Evolutionary conservation across 2,888 invertebrate genomes (phyloP).

Genomic region (Criorhina ranunculi): DNA sequence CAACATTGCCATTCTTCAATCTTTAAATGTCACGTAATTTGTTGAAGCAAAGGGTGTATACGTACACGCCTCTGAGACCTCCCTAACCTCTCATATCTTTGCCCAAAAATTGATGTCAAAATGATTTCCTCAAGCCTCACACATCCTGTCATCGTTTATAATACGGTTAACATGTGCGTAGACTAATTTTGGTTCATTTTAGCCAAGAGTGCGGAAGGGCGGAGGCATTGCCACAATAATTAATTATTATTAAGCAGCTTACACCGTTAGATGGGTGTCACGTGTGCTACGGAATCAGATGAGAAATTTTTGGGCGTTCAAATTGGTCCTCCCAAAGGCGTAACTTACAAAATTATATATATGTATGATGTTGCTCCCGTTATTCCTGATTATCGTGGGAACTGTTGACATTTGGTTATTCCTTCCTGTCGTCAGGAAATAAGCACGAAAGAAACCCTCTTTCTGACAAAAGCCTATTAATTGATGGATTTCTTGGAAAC

Average conservation of each 20-base stretch:
- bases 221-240: constrained; percentile 18
- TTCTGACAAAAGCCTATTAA: constrained; percentile 20
- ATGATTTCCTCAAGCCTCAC: not conserved
- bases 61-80: not conserved
- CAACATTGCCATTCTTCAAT: too few species aligned
- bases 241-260: constrained; percentile 48
- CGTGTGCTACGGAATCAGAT: constrained; percentile 2
- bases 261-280: constrained; percentile 22
- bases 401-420: constrained; percentile 12
- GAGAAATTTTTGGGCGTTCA: not conserved
- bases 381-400: constrained; percentile 25
- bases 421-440: not conserved
- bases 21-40: not conserved
- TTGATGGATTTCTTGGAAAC: not conserved
- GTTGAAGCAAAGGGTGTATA: too few species aligned
- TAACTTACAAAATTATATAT: constrained; percentile 10
- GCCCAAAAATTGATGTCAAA: not conserved
- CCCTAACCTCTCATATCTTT: too few species aligned
- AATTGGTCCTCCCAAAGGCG: constrained; percentile 1
- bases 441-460: not conserved
- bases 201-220: constrained; percentile 11
- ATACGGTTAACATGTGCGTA: constrained; percentile 7
- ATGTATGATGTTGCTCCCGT: constrained; percentile 6
- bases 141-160: not conserved
- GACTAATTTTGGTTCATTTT: constrained; percentile 24